Conservation (phyloP, 2,888 invertebrate species). For the Lomographa bimaculata region DNA sequence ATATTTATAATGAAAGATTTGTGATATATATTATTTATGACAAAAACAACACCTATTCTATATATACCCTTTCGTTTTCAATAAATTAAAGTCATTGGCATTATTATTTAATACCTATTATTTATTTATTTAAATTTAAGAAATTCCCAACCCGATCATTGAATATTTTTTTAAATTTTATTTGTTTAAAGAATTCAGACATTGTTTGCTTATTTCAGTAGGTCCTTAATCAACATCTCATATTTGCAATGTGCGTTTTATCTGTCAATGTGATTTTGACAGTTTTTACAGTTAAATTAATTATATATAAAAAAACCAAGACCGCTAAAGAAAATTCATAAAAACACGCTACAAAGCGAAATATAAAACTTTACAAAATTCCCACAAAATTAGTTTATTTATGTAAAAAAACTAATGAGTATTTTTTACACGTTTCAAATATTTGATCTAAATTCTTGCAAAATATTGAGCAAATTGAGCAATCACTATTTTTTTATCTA, state of each 20-base stretch:
- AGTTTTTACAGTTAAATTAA: conserved; percentile 23
- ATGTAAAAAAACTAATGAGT: conserved; percentile 55
- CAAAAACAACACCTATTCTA: conserved; percentile 34
- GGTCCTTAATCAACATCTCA: no score
- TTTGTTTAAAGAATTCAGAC: no score
- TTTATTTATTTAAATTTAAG: no score
- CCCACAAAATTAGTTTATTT: conserved; percentile 39
- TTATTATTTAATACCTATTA: no score
- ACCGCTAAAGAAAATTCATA: conserved; percentile 33
- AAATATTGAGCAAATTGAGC: conserved; percentile 77
- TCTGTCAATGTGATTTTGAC: conserved; percentile 27
- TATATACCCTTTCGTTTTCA: conserved; percentile 20
- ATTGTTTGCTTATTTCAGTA: no score
- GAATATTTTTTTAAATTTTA: no score
- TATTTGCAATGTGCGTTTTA: conserved; percentile 34
- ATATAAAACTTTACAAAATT: conserved; percentile 33
- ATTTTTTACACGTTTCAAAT: conserved; percentile 35
- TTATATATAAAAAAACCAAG: conserved; percentile 20
- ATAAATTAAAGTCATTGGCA: conserved; percentile 24
- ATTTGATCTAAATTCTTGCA: conserved; percentile 50
- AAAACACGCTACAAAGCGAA: conserved; percentile 43
- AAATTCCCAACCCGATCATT: no score
- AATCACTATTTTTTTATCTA: conserved; percentile 46
- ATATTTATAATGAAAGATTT: conserved; percentile 42
- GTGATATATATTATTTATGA: conserved; percentile 32